Evolutionary conservation across 2,797 vertebrate genomes (phyloP), one percentile per base, ranked within the genome.

Genomic region (Hemitrygon akajei): DNA sequence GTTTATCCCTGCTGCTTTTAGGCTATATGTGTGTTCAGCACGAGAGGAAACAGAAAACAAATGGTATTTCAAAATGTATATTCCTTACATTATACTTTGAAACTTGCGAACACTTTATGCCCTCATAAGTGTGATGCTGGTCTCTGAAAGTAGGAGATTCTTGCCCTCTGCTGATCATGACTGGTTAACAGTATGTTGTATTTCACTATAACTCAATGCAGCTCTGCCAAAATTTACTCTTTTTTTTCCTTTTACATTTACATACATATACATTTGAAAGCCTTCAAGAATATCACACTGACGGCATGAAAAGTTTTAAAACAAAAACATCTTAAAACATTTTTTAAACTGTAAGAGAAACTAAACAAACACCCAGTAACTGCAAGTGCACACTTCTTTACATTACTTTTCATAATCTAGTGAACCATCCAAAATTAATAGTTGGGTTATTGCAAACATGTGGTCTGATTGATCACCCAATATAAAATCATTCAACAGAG

Each of bases 81-180:
- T 58, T 30, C 56, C 56, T 58, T 86, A 16, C 30, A 30, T 60
- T 11, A 16, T 69, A 34, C 2, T 69, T 89, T 69, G n/a, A 69
- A 66, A 10, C 4, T 66, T 89, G 18, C 6, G 37, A 37, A 89
- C 37, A 37, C 34, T 89, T 66, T 66, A 18, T 25, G 66, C 34
- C n/a, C 60, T 89, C 63, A 40, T 22, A 69, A 69, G n/a, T 89
- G 18, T 69, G 7, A 66, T 20, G 37, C 1, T 69, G 18, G n/a
- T 40, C 66, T 34, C 86, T 89, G 86, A 89, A 89, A 25, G 25
- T 63, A 89, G n/a, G 16, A 37, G 34, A 14, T 89, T 69, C 63
- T 87, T 87, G 60, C 84, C 58, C n/a, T 87, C 84, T 87, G 84
- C 84, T 89, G 63, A 89, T 89, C 86, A 69, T 63, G 69, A 89